phyloP scores from a whole-genome alignment of 2,113 vertebrate genomes.

The Brachyhypopomus occidentalis region DNA sequence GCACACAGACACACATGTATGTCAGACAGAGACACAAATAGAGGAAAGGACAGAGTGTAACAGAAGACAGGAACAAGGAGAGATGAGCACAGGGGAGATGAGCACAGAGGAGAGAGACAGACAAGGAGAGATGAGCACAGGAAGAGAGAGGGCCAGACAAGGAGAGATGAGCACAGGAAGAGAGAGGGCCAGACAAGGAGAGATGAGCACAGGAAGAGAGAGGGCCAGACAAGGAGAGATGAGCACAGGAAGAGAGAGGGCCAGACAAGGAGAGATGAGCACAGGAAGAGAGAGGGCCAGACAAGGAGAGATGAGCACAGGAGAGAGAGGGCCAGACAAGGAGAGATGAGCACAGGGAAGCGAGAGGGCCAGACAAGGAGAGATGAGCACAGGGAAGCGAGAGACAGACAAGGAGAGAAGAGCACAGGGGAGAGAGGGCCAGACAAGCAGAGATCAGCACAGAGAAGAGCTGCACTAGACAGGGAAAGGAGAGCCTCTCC shows the following conservation, averaged over 20 bases:
- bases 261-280: slow-evolving; percentile 3
- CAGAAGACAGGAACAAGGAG: slow-evolving; percentile 49
- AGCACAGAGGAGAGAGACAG: neutral
- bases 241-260: slow-evolving; percentile 6
- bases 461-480: neutral
- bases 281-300: slow-evolving; percentile 13
- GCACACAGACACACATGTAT: no score
- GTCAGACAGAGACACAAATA: no score
- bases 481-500: neutral
- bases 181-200: slow-evolving; percentile 22
- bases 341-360: neutral
- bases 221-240: slow-evolving; percentile 19
- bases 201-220: neutral
- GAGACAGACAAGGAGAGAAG: neutral
- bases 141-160: slow-evolving; percentile 40
- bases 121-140: neutral
- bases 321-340: slow-evolving; percentile 38
- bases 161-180: neutral
- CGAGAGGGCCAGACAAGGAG: slow-evolving; percentile 31
- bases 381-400: neutral
- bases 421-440: slow-evolving; percentile 30
- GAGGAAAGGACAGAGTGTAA: slow-evolving; percentile 57
- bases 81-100: slow-evolving; percentile 13
- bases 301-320: neutral
- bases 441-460: slow-evolving; percentile 7